Percentiles rank a stretch among this genome's conserved stretches.
phyloP scores from a whole-genome alignment of 2,113 vertebrate genomes.

The western clawed frog (Xenopus tropicalis) region UCB_Xtro_10.0 CM004451.2:69996501-69997000 shows the following conservation, averaged over 20 bases:
- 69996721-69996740: slow-evolving; percentile 3
- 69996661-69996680: slow-evolving; percentile 22
- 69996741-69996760: slow-evolving; percentile 5
- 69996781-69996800: slow-evolving; percentile 82
- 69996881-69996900: slow-evolving; percentile 92
- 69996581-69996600: slow-evolving; percentile 8
- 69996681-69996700: neutral
- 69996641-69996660: neutral
- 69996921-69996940: slow-evolving; percentile 23
- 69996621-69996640: slow-evolving; percentile 17
- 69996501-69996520: slow-evolving; percentile 86
- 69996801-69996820: slow-evolving; percentile 82
- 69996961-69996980: slow-evolving; percentile 18
- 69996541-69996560: slow-evolving; percentile 14
- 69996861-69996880: slow-evolving; percentile 92
- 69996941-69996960: slow-evolving; percentile 24
- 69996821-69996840: slow-evolving; percentile 70
- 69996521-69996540: slow-evolving; percentile 72
- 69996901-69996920: slow-evolving; percentile 98
- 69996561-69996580: slow-evolving; percentile 32
- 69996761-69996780: slow-evolving; percentile 39
- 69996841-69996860: slow-evolving; percentile 89
- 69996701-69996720: neutral
- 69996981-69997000: neutral
- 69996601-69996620: neutral